Evolutionary conservation across 2,888 invertebrate species (phyloP).

Genomic region (Tribolium freemani): DNA sequence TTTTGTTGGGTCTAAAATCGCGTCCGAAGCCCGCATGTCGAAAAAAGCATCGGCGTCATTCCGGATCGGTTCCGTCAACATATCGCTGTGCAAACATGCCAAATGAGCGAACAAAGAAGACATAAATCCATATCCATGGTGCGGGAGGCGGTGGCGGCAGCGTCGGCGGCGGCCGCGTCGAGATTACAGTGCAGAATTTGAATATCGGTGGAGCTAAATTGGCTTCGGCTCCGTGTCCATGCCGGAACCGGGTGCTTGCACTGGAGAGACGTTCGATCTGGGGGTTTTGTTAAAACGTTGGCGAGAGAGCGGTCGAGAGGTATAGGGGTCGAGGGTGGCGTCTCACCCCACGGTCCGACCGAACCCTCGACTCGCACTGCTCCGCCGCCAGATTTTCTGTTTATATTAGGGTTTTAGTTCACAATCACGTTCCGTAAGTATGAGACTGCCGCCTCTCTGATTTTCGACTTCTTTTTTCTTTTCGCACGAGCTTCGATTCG

Average conservation of each 20-base stretch:
- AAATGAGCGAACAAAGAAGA: constrained; percentile 37
- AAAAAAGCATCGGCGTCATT: background rate
- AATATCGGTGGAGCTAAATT: constrained; percentile 37
- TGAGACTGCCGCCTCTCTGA: constrained; percentile 35
- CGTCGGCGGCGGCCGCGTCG: constrained; percentile 20
- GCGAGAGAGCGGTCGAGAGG: constrained; percentile 38
- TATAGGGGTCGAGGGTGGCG: constrained; percentile 19
- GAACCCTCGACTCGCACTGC: constrained; percentile 28
- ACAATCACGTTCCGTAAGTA: constrained; percentile 40
- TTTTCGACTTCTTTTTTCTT: constrained; percentile 13
- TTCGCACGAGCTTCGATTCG: background rate
- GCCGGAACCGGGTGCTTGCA: constrained; percentile 30
- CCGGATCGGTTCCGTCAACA: constrained; percentile 9
- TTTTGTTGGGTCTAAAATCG: background rate
- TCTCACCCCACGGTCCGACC: constrained; percentile 26
- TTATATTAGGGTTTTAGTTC: constrained; percentile 45
- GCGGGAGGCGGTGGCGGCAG: constrained; percentile 17
- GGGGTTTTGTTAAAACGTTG: constrained; percentile 36
- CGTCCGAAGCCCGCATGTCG: background rate
- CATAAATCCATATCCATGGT: constrained; percentile 30
- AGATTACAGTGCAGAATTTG: constrained; percentile 40
- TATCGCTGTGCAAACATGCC: constrained; percentile 16
- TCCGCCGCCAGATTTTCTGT: constrained; percentile 41
- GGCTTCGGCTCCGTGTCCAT: constrained; percentile 33
- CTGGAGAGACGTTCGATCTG: constrained; percentile 36